Base-by-base conservation (phyloP, 1,140 invertebrate species). In the Platyscapa corneri region DNA sequence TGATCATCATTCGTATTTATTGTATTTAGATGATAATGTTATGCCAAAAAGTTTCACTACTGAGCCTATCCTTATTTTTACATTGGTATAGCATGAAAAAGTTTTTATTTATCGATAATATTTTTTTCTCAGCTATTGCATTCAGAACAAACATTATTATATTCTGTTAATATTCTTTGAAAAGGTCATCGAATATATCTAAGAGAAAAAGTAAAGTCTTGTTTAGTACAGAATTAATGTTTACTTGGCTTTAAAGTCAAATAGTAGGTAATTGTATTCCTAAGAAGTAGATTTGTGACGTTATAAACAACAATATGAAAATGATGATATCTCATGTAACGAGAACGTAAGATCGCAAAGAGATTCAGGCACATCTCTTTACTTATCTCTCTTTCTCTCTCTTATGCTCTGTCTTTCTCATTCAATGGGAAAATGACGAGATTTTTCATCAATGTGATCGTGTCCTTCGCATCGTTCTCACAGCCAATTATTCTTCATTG, bases 401-500 rank as follows among this genome's bases (percentile, higher is more conserved):
- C 37, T 80, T 30, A 6, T 49, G 1, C 10, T 30, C 42, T 30
- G 23, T 49, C 16, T 56, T 20, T 37, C 20, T 49, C 23, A 1
- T 34, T 37, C 53, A 65, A 74, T 65, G 83, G 39, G 77, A 85
- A 85, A 86, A 83, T 70, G 39, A 42, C 81, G 53, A 76, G 85
- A 85, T 86, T 87, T 89, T 87, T 84, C 75, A 79, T 82, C 84
- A 87, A 84, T 75, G 84, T 72, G 83, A 86, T 76, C 53, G 34
- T 84, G 89, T 89, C 89, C 89, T 88, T 89, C 88, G 89, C 88
- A 89, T 89, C 86, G 87, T 89, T 89, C 89, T 86, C 89, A 89
- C 84, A 86, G 56, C 32, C 86, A 86, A 88, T 88, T 89, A 87
- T 89, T 88, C 84, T 79, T 81, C 64, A 85, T 79, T 88, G 83